Conservation (phyloP, 2,888 invertebrate genomes). For the Tolmerus cingulatus region DNA sequence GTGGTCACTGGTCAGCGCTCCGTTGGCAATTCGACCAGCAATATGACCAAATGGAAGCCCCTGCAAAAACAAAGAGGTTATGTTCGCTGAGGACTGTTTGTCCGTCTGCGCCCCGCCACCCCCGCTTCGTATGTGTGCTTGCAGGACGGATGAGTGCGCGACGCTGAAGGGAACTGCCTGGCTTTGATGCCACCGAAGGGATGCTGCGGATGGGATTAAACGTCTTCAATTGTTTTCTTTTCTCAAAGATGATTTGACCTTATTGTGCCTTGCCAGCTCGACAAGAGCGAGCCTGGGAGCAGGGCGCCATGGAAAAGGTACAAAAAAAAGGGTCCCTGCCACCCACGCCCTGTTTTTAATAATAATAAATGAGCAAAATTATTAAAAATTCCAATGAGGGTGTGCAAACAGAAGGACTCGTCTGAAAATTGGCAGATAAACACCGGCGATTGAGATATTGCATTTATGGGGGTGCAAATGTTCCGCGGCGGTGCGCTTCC, state of each 20-base stretch:
- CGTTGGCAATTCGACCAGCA: constrained; percentile 24
- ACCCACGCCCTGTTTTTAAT: background rate
- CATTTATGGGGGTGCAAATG: background rate
- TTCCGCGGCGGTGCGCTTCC: background rate
- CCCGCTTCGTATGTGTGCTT: background rate
- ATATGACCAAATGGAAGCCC: constrained; percentile 37
- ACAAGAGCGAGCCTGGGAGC: background rate
- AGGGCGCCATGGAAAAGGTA: background rate
- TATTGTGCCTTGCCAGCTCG: background rate
- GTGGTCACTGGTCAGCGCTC: constrained; percentile 3
- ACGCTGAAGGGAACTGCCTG: background rate
- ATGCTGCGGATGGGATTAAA: constrained; percentile 36
- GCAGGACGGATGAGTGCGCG: background rate
- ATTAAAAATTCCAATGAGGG: background rate
- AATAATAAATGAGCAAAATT: background rate
- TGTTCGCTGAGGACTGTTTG: constrained; percentile 25
- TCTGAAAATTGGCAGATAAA: background rate
- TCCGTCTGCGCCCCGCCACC: background rate
- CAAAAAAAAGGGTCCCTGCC: background rate
- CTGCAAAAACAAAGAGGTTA: constrained; percentile 40
- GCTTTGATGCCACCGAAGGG: background rate
- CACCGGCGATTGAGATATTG: background rate
- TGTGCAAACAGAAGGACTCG: background rate
- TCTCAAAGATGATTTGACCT: constrained; percentile 35
- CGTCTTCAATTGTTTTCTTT: constrained; percentile 39